Percentiles rank a stretch among this genome's conserved stretches.
Conservation (phyloP, 2,113 vertebrate species). For the Paradoxurus hermaphroditus region DNA sequence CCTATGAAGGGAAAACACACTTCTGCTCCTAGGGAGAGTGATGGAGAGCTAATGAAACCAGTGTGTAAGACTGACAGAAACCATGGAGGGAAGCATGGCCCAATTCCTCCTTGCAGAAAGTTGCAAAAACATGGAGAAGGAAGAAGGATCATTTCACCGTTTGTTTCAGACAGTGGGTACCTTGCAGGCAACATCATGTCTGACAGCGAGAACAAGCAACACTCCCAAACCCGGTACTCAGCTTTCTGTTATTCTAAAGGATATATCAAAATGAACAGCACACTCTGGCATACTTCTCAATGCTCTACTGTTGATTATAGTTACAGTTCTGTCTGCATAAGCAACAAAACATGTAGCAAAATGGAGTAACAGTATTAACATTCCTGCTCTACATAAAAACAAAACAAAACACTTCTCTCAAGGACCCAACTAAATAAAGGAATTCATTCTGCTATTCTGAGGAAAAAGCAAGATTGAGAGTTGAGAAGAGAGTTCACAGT, state of each 20-base stretch:
- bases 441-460: not conserved
- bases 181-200: not conserved
- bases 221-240: accelerated
- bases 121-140: slow-evolving; percentile 4
- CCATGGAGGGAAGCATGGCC: not conserved
- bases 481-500: not conserved
- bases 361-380: not conserved
- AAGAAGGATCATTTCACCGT: not conserved
- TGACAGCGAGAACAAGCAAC: not conserved
- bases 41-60: slow-evolving; percentile 49
- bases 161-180: slow-evolving; percentile 4
- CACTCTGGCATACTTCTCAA: not conserved
- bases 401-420: not conserved
- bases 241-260: not conserved
- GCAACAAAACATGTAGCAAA: not conserved
- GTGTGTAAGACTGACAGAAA: slow-evolving; percentile 9
- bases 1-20: not conserved
- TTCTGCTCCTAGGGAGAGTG: slow-evolving; percentile 34
- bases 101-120: slow-evolving; percentile 61
- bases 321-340: not conserved
- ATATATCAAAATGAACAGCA: not conserved
- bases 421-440: not conserved
- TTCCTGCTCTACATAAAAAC: not conserved
- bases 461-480: not conserved
- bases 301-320: not conserved